phyloP scores from a whole-genome alignment of 2,888 invertebrate genomes.

The Tetranychus truncatus region DNA sequence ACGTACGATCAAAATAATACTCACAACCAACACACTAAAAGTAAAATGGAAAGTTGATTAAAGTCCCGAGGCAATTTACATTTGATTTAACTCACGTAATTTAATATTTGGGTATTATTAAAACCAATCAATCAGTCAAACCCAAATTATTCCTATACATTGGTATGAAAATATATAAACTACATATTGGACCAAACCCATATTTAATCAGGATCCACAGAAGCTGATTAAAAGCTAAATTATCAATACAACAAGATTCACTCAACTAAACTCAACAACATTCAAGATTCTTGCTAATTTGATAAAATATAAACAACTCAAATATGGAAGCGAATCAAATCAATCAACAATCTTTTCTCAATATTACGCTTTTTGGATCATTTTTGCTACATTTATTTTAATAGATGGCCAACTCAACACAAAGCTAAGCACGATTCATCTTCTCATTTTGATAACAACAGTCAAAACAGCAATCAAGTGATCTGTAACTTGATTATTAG shows the following conservation, averaged over 20 bases:
- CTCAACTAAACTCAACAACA: neutral
- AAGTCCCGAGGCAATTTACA: neutral
- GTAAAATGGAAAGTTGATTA: neutral
- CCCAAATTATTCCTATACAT: neutral
- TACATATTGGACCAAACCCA: neutral
- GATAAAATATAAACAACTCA: neutral
- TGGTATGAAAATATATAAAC: neutral
- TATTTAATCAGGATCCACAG: neutral
- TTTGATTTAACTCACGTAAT: neutral
- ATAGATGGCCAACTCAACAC: too few species aligned
- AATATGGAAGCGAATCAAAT: neutral
- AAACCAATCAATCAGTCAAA: neutral
- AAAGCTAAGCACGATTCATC: neutral
- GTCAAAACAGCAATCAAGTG: neutral
- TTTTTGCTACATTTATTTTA: neutral
- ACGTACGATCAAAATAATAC: too few species aligned
- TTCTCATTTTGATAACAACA: neutral
- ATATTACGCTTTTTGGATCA: neutral
- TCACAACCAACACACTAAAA: neutral
- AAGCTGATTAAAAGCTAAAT: neutral
- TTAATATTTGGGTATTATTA: neutral
- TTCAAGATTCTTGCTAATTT: neutral
- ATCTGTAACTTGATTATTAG: neutral
- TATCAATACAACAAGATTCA: neutral
- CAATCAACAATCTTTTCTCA: neutral